A percentile compares a stretch with the other conserved stretches of the same genome.
Conservation (phyloP, 2,113 vertebrate genomes). For the Zosterops hypoxanthus region DNA sequence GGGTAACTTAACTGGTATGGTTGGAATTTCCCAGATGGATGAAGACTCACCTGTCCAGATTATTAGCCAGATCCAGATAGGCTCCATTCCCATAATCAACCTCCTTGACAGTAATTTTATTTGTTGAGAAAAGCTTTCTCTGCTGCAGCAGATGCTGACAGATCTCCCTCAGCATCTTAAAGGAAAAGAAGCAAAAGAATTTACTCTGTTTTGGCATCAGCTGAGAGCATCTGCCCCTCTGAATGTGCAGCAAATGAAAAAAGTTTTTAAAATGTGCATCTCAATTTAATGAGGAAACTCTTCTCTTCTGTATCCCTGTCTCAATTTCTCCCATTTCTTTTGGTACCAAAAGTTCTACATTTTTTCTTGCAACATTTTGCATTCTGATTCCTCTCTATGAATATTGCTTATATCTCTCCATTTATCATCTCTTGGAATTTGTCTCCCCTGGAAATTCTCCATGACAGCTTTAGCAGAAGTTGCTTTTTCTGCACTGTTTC, state of each 20-base stretch:
- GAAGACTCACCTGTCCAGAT: neutral
- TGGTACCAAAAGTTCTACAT: neutral
- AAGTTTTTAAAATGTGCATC: neutral
- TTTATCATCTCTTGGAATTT: neutral
- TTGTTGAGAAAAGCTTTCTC: neutral
- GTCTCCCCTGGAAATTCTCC: neutral
- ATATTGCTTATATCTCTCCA: neutral
- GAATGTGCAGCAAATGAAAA: neutral
- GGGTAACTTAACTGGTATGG: neutral
- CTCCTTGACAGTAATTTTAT: neutral
- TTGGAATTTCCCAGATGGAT: neutral
- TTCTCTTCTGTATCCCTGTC: neutral
- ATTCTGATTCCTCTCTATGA: neutral
- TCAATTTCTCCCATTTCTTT: neutral
- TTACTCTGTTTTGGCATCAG: neutral
- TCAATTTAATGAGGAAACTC: neutral
- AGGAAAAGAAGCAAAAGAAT: neutral
- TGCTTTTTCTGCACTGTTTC: neutral
- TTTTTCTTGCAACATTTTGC: neutral
- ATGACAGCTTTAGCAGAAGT: neutral
- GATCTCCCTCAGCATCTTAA: neutral
- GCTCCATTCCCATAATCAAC: neutral
- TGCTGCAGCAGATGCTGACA: neutral
- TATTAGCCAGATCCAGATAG: neutral
- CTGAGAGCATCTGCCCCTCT: neutral